Conservation (phyloP, 2,113 vertebrate species). For the Sminthopsis crassicaudata region DNA sequence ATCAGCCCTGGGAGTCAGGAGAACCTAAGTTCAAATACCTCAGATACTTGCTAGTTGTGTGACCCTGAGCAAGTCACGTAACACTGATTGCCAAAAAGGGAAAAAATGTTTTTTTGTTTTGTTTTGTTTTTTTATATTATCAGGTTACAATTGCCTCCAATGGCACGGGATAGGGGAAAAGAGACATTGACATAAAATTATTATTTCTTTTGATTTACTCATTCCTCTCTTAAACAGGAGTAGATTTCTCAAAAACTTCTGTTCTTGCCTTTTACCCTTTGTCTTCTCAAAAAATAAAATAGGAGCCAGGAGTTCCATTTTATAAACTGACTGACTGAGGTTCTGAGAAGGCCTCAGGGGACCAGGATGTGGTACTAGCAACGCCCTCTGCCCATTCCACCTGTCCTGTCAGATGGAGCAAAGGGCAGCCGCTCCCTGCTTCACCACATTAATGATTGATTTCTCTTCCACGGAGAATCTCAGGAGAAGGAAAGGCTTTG, state of each 20-base stretch:
- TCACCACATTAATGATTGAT: neutral
- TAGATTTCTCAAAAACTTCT: neutral
- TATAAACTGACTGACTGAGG: neutral
- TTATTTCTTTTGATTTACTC: neutral
- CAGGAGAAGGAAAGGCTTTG: neutral
- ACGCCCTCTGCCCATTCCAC: neutral
- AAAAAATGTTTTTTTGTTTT: too few species aligned
- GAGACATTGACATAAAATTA: neutral
- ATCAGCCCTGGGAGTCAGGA: neutral
- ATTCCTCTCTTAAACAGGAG: neutral
- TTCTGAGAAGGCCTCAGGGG: neutral
- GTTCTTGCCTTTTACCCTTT: neutral
- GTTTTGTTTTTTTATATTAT: neutral
- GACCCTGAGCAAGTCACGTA: neutral
- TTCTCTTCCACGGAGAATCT: neutral
- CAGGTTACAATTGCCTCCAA: neutral
- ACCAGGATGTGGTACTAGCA: neutral
- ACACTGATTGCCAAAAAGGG: neutral
- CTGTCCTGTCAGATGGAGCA: neutral
- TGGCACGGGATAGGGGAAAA: neutral
- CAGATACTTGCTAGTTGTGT: neutral
- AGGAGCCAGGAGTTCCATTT: neutral
- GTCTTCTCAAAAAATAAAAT: neutral
- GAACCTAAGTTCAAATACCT: neutral
- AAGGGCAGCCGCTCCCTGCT: slow-evolving; percentile 6